Conservation (phyloP, 2,797 vertebrate genomes). For the Notamacropus eugenii region DNA sequence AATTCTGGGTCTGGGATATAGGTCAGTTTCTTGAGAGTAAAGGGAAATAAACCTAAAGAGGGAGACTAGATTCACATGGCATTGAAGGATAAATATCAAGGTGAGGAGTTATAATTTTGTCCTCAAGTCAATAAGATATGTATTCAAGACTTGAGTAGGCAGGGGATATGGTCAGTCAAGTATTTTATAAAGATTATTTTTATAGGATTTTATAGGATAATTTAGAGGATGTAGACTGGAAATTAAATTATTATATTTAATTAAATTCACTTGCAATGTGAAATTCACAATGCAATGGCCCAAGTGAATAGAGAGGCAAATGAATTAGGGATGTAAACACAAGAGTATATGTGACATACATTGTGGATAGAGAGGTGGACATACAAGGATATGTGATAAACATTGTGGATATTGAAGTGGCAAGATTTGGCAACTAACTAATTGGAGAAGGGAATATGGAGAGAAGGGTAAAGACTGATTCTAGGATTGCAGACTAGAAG, state of each 20-base stretch:
- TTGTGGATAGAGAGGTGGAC: too few species aligned
- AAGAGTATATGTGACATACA: not conserved
- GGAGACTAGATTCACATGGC: not conserved
- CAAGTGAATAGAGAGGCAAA: not conserved
- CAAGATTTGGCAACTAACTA: constrained; percentile 17
- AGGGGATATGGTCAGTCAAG: too few species aligned
- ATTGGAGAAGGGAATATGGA: not conserved
- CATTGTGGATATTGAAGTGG: too few species aligned
- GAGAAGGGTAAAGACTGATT: not conserved
- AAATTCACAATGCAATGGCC: not conserved
- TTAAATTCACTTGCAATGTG: too few species aligned
- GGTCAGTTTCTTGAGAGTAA: not conserved
- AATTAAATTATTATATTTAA: too few species aligned
- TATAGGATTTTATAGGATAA: not conserved
- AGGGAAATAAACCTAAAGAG: not conserved
- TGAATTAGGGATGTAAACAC: not conserved
- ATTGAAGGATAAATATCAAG: too few species aligned
- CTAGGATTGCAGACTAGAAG: not conserved
- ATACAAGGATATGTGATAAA: too few species aligned
- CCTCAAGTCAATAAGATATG: too few species aligned
- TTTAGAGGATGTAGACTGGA: not conserved
- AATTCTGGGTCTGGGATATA: not conserved
- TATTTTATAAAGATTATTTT: too few species aligned
- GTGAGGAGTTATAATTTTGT: too few species aligned
- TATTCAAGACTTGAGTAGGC: too few species aligned